Evolutionary conservation across 1,140 invertebrate species (phyloP).

Genomic region (Tetramorium parvispinum): DNA sequence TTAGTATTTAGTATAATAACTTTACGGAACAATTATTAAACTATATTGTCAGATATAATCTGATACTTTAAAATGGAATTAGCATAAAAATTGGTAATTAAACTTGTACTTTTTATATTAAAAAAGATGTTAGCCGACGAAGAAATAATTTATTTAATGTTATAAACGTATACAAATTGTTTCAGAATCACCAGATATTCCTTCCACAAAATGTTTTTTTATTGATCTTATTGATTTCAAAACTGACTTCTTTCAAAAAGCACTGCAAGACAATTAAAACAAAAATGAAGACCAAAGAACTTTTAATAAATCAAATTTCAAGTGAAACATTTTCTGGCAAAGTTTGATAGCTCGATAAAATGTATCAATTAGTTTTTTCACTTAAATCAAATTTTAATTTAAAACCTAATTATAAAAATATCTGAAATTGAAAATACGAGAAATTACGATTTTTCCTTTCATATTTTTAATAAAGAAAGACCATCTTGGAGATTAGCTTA

Average conservation of each 20-base stretch:
- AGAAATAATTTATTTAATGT: too few relatives aligned
- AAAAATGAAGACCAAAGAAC: background rate
- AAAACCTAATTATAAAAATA: conserved; percentile 1
- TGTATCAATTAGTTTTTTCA: conserved; percentile 4
- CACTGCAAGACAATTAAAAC: background rate
- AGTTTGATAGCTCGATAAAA: background rate
- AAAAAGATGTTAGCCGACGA: too few relatives aligned
- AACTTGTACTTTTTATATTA: too few relatives aligned
- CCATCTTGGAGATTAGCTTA: conserved; percentile 9
- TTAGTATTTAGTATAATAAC: background rate
- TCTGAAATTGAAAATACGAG: background rate
- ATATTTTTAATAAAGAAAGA: conserved; percentile 19
- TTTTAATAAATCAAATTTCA: background rate
- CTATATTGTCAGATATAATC: background rate
- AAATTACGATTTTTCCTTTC: background rate
- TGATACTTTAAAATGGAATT: background rate
- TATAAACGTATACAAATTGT: too few relatives aligned
- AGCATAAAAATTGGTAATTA: background rate
- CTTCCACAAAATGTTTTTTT: background rate
- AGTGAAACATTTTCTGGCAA: background rate
- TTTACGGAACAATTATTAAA: background rate
- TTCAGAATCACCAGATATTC: background rate
- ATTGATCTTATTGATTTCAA: background rate
- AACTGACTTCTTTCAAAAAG: background rate
- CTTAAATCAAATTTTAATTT: background rate